These are phyloP conservation scores for Paracyclopina nana DNA, from an alignment of 1,140 invertebrate species.

Conservation along the genomic window DNA sequence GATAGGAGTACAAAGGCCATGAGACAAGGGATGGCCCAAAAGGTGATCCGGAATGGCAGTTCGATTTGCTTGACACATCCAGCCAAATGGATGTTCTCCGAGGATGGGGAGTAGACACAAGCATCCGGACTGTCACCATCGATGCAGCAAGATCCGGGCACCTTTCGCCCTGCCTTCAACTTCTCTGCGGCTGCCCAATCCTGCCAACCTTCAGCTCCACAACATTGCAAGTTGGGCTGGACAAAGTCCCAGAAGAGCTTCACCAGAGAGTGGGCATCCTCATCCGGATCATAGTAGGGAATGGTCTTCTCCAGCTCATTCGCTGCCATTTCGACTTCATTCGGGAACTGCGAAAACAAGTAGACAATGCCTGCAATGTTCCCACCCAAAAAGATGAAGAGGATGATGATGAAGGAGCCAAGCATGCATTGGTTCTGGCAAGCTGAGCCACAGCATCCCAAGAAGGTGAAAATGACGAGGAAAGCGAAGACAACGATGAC, in stretches of 20 bases:
- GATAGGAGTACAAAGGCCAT: neutral
- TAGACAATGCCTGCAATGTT: neutral
- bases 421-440: constrained; percentile 3
- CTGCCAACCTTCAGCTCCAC: neutral
- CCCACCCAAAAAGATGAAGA: neutral
- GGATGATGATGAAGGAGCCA: constrained; percentile 2
- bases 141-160: neutral
- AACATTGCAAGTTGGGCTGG: neutral
- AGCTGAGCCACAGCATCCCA: neutral
- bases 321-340: neutral
- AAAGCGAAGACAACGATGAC: neutral
- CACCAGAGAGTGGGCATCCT: neutral
- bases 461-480: neutral
- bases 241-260: neutral
- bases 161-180: neutral
- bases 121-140: neutral
- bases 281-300: neutral
- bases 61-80: neutral
- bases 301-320: neutral
- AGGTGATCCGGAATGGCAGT: neutral
- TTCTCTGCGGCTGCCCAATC: neutral
- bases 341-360: neutral
- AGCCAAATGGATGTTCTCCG: neutral
- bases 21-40: neutral
- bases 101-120: neutral